Evolutionary conservation across 30 jellyfish, hydroid and myxozoan genomes (phyloP).

Genomic region (Sanderia malayensis): DNA sequence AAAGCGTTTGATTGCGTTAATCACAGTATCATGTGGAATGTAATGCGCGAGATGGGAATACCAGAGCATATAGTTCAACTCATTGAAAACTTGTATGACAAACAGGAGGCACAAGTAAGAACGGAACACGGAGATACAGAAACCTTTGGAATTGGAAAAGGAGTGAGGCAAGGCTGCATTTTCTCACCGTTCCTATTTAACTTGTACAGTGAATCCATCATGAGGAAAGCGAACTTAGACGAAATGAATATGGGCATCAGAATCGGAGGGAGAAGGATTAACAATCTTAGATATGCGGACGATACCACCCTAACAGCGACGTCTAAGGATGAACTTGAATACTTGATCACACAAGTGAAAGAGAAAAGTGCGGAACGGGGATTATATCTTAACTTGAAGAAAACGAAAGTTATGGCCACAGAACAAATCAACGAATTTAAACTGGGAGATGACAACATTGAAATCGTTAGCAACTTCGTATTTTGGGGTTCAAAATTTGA

Average conservation of each 20-base stretch:
- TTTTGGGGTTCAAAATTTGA: background rate
- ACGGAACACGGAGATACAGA: background rate
- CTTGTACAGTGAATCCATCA: background rate
- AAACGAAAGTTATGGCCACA: conserved; percentile 18
- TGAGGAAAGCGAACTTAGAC: background rate
- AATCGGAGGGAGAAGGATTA: conserved; percentile 9
- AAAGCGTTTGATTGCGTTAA: conserved; percentile 24
- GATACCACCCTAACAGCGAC: conserved; percentile 20
- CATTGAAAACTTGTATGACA: background rate
- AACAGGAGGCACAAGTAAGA: background rate
- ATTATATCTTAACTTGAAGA: background rate
- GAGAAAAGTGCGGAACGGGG: background rate
- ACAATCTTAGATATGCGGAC: conserved; percentile 17
- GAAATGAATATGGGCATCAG: background rate
- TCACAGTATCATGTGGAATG: background rate
- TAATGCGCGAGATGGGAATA: background rate
- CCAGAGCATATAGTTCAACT: background rate
- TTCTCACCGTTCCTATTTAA: conserved; percentile 8
- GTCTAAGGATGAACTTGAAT: conserved; percentile 3
- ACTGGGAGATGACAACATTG: background rate
- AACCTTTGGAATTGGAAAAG: conserved; percentile 4
- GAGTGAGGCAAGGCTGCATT: conserved; percentile 25
- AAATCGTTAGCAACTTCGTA: background rate
- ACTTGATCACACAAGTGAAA: background rate
- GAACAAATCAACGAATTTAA: background rate